Evolutionary conservation across 2,888 invertebrate genomes (phyloP).

Genomic region (Steinernema carpocapsae): DNA sequence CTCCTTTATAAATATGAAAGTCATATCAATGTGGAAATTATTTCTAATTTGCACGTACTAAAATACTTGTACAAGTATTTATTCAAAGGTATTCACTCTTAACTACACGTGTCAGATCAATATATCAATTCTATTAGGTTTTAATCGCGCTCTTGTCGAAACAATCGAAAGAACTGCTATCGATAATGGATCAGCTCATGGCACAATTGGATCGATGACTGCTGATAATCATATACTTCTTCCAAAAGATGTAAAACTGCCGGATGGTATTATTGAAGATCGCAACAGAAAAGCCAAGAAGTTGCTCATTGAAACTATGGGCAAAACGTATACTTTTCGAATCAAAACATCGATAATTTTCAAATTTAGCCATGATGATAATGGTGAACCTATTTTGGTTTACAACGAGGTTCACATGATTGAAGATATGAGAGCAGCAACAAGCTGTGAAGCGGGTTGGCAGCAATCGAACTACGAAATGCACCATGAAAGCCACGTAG

Average conservation of each 20-base stretch:
- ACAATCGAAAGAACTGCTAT: background rate
- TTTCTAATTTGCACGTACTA: background rate
- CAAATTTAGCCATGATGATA: background rate
- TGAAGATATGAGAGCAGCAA: background rate
- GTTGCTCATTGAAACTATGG: background rate
- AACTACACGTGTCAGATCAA: background rate
- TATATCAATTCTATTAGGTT: background rate
- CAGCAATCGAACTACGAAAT: background rate
- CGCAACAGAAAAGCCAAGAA: background rate
- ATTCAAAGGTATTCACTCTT: background rate
- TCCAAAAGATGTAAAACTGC: background rate
- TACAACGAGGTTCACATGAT: background rate
- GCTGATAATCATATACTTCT: background rate
- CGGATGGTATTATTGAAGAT: background rate
- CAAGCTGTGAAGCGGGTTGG: background rate
- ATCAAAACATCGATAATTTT: background rate
- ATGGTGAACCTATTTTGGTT: background rate
- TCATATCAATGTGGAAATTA: background rate
- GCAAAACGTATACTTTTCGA: background rate
- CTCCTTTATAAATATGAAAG: background rate
- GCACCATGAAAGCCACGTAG: background rate
- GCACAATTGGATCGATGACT: background rate
- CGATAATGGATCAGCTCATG: background rate
- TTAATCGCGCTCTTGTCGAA: background rate
- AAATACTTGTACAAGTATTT: background rate